phyloP scores from a whole-genome alignment of 1,140 invertebrate species.

The Andrena cerasifolii region DNA sequence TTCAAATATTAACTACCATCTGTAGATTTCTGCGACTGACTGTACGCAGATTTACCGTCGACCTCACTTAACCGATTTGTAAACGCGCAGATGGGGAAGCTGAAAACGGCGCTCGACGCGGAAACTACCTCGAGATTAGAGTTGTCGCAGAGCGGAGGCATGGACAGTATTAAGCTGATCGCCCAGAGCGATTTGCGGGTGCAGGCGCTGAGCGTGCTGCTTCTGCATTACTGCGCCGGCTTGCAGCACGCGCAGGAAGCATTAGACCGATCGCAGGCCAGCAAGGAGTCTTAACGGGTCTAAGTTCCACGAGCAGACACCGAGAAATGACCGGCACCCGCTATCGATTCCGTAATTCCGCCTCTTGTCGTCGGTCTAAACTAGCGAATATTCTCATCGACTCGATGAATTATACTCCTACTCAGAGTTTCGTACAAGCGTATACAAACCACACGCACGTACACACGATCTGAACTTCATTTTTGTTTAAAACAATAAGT shows the following conservation, averaged over 20 bases:
- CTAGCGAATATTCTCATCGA: neutral
- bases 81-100: constrained; percentile 88
- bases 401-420: neutral
- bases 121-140: constrained; percentile 83
- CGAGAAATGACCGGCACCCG: neutral
- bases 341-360: neutral
- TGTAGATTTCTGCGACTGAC: no score
- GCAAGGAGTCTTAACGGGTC: constrained; percentile 57
- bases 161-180: constrained; percentile 83
- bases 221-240: constrained; percentile 93
- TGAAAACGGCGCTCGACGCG: constrained; percentile 87
- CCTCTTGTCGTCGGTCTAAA: neutral
- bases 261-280: constrained; percentile 71
- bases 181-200: constrained; percentile 88
- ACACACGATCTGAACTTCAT: neutral
- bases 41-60: no score
- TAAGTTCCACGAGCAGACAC: neutral
- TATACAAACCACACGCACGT: neutral
- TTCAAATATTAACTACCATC: no score
- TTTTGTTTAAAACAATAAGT: no score
- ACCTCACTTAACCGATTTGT: no score
- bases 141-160: constrained; percentile 76
- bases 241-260: constrained; percentile 86
- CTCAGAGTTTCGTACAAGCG: neutral
- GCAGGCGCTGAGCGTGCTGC: constrained; percentile 90